Conservation (phyloP, 1,140 invertebrate genomes). For the Conus betulinus region DNA sequence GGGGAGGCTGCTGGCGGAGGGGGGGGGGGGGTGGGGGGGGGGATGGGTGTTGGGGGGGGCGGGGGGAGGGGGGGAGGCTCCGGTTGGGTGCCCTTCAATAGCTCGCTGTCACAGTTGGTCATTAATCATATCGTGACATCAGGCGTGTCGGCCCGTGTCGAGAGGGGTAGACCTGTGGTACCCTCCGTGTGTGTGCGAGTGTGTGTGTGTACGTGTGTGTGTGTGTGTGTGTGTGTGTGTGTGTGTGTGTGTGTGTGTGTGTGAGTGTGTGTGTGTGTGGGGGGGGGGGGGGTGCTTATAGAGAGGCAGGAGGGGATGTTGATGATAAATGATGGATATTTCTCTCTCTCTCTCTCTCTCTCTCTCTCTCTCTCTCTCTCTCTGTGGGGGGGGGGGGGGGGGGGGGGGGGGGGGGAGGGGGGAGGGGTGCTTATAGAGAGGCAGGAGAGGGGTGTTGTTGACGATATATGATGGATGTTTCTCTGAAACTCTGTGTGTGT, state of each 20-base stretch:
- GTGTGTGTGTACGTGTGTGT: background rate
- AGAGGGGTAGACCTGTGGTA: too few relatives aligned
- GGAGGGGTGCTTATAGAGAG: too few relatives aligned
- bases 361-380: background rate
- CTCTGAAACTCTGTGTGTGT: too few relatives aligned
- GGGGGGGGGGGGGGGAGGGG: too few relatives aligned
- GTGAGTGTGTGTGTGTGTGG: background rate
- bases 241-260: background rate
- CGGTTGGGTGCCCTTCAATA: background rate
- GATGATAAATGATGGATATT: background rate
- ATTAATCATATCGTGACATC: conserved; percentile 25
- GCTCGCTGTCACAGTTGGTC: background rate
- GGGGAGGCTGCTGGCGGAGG: background rate
- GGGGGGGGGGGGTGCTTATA: background rate
- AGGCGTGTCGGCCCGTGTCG: background rate
- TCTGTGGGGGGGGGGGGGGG: too few relatives aligned
- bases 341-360: background rate
- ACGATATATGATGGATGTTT: too few relatives aligned
- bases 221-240: conserved; percentile 1
- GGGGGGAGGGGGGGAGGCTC: background rate
- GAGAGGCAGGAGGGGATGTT: background rate
- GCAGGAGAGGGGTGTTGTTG: too few relatives aligned
- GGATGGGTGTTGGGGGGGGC: too few relatives aligned
- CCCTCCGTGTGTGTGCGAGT: too few relatives aligned
- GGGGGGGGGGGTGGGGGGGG: background rate